Percentiles rank a stretch among this genome's conserved stretches.
Evolutionary conservation across 2,797 vertebrate genomes (phyloP).

Genomic region (Enteromius thamalakanensis): DNA sequence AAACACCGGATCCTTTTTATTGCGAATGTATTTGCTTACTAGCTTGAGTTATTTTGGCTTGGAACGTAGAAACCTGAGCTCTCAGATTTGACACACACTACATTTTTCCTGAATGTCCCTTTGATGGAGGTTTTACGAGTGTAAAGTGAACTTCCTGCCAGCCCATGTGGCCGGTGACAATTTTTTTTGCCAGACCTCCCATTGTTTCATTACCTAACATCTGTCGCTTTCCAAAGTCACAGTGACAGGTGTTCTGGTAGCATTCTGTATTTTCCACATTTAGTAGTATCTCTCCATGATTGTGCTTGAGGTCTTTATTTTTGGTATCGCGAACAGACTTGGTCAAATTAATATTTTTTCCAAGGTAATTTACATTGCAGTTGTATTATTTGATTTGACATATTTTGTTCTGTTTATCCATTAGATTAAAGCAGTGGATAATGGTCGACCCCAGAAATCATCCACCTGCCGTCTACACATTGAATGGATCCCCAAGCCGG

Average conservation of each 20-base stretch:
- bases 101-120: constrained; percentile 1
- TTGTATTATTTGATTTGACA: not conserved
- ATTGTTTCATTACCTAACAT: constrained; percentile 30
- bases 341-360: not conserved
- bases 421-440: constrained; percentile 98
- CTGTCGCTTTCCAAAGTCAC: constrained; percentile 22
- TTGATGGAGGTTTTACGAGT: constrained; percentile 17
- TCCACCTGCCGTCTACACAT: constrained; percentile 93
- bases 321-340: not conserved
- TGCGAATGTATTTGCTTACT: not conserved
- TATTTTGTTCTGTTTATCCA: not conserved
- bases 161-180: not conserved
- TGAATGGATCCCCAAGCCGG: constrained; percentile 93
- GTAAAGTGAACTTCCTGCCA: constrained; percentile 22
- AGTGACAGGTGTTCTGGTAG: constrained; percentile 49
- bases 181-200: constrained; percentile 39
- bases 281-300: not conserved
- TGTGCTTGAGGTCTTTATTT: not conserved
- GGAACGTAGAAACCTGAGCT: constrained; percentile 7
- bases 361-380: not conserved
- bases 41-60: not conserved
- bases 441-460: constrained; percentile 94
- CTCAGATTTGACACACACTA: constrained; percentile 7
- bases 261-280: not conserved
- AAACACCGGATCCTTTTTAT: not conserved